phyloP scores from a whole-genome alignment of 2,113 vertebrate genomes.

The Amphilophus citrinellus region DNA sequence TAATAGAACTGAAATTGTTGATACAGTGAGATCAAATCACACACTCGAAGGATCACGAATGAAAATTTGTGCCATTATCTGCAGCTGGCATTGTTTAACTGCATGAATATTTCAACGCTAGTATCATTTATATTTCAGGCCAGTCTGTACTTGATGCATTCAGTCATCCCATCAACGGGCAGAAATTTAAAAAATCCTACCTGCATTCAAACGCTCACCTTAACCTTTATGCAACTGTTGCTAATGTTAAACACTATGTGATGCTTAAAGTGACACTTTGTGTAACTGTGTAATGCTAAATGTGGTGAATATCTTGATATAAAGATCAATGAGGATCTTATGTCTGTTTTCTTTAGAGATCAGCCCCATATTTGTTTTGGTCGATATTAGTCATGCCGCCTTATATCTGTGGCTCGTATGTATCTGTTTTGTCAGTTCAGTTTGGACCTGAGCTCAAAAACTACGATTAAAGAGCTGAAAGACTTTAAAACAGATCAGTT shows the following conservation, averaged over 20 bases:
- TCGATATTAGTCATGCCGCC: background rate
- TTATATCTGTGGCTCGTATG: background rate
- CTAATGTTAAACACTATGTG: background rate
- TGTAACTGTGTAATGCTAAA: background rate
- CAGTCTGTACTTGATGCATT: background rate
- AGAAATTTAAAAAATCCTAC: accelerated
- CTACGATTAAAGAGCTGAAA: background rate
- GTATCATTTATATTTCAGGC: background rate
- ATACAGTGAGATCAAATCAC: background rate
- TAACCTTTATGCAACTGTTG: background rate
- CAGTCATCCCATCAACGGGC: background rate
- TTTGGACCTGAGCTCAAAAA: background rate
- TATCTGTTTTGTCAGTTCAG: too few relatives aligned
- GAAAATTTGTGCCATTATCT: slow-evolving; percentile 22
- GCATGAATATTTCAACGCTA: slow-evolving; percentile 16
- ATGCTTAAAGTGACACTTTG: background rate
- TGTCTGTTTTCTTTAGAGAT: background rate
- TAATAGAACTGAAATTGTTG: background rate
- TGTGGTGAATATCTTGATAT: background rate
- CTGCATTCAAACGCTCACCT: background rate
- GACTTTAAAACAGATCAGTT: too few relatives aligned
- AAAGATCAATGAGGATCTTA: background rate
- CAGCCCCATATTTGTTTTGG: background rate
- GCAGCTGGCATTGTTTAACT: background rate
- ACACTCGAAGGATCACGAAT: background rate